phyloP scores from a whole-genome alignment of 2,797 vertebrate species.

The Esox lucius region DNA sequence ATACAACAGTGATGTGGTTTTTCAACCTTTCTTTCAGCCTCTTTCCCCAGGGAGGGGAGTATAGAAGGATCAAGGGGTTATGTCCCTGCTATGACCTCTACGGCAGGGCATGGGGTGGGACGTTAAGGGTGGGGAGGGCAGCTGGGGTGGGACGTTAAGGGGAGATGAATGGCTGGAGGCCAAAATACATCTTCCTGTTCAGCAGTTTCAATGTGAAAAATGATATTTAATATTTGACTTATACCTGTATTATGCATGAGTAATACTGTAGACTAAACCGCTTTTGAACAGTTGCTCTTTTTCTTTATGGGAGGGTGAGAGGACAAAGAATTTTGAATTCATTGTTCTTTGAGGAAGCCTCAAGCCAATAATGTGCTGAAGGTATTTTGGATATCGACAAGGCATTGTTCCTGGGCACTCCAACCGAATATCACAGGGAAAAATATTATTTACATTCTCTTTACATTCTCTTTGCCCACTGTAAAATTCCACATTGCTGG shows the following conservation, averaged over 20 bases:
- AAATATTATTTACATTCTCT: slow-evolving; percentile 54
- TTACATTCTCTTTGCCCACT: slow-evolving; percentile 41
- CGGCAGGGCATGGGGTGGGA: slow-evolving; percentile 10
- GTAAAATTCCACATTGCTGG: not conserved
- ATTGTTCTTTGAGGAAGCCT: not conserved
- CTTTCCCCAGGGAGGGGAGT: slow-evolving; percentile 27
- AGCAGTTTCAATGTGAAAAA: not conserved
- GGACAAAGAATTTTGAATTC: not conserved
- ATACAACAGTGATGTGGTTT: not conserved
- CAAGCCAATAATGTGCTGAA: not conserved
- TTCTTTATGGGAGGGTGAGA: not conserved
- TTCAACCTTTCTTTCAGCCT: not conserved
- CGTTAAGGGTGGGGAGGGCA: not conserved
- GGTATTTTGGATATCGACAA: not conserved
- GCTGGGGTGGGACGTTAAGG: not conserved
- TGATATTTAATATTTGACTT: not conserved
- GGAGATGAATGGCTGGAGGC: slow-evolving; percentile 13
- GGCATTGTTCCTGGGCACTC: not conserved
- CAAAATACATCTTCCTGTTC: not conserved
- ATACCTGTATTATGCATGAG: not conserved
- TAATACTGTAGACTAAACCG: not conserved
- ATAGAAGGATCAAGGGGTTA: slow-evolving; percentile 46
- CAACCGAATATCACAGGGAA: not conserved
- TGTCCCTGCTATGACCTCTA: slow-evolving; percentile 35
- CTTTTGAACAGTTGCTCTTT: not conserved